Conservation (phyloP, 2,113 vertebrate species). For the Colaptes auratus region DNA sequence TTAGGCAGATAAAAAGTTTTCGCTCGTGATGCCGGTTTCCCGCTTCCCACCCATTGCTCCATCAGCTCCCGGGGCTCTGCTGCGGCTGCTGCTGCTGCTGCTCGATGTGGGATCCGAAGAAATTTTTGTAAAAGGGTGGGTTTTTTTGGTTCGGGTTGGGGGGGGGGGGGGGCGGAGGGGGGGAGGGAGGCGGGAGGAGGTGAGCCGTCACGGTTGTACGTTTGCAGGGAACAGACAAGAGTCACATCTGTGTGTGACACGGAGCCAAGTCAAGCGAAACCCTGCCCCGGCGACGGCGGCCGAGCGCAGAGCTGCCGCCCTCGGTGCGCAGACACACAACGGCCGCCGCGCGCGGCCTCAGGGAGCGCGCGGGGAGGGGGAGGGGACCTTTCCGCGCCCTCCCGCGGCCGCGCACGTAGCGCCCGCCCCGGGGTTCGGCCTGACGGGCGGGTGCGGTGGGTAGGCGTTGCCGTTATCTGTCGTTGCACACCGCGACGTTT, state of each 20-base stretch:
- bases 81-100: slow-evolving; percentile 21
- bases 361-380: not conserved
- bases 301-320: not conserved
- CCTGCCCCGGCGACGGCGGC: slow-evolving; percentile 60
- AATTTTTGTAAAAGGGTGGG: slow-evolving; percentile 7
- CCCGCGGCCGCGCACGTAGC: not conserved
- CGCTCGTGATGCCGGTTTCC: slow-evolving; percentile 52
- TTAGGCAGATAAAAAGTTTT: slow-evolving; percentile 11
- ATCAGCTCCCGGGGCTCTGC: slow-evolving; percentile 6
- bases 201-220: slow-evolving; percentile 57
- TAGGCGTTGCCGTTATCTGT: not conserved
- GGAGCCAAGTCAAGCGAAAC: slow-evolving; percentile 60
- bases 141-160: not conserved
- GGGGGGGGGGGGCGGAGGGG: not conserved
- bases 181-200: not conserved
- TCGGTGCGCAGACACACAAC: not conserved
- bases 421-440: not conserved
- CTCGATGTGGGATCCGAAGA: not conserved
- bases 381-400: not conserved
- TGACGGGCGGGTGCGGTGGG: too few species aligned
- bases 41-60: slow-evolving; percentile 51
- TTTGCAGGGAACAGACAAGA: slow-evolving; percentile 61
- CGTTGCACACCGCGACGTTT: too few species aligned
- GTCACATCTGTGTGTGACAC: slow-evolving; percentile 77
- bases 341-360: not conserved